Evolutionary conservation across 2,888 invertebrate genomes (phyloP), one percentile per base, ranked within the genome.

Genomic region (Boloria selene): DNA sequence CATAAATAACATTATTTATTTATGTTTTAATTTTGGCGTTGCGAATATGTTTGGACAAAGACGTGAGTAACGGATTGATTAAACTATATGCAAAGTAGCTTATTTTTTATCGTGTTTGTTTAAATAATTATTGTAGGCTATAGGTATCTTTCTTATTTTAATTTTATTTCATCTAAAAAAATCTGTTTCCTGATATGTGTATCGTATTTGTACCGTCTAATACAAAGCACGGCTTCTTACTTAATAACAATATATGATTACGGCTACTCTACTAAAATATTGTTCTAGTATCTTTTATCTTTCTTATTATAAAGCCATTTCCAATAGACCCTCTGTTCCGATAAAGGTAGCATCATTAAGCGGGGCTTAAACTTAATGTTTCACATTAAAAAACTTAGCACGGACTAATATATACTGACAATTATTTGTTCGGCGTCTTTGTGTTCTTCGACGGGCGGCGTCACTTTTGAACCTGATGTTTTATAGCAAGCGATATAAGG

Each of bases 381-480:
- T 17, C 53, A 67, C 64, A 69, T 75, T 84, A 75, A 75, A 77
- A 77, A 76, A 77, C 79, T 79, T 74, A 78, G 80, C 72, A 72
- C 73, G 70, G 70, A 62, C 70, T 68, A 71, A 67, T 67, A 61
- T 70, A 68, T 72, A 72, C 69, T 70, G 70, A 72, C 75, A 75
- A 75, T 74, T 74, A 74, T 68, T 77, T 69, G 77, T 68, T 80
- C 85, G 86, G 86, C 75, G 74, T 75, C 83, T 86, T 84, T 86
- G 84, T 80, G 80, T 73, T 69, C 44, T 16, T 44, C 75, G 76
- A 75, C 75, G 74, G 72, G 5, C 31, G 56, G 56, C 56, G 56
- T 56, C 45, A 56, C 56, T 65, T 79, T 77, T 51, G 70, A 72
- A 70, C 55, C 22, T 64, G 61, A 67, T 61, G 59, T 64, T 64